These are phyloP conservation scores for Ceratothoa steindachneri DNA, from an alignment of 2,888 invertebrate species.

Conservation along the genomic window DNA sequence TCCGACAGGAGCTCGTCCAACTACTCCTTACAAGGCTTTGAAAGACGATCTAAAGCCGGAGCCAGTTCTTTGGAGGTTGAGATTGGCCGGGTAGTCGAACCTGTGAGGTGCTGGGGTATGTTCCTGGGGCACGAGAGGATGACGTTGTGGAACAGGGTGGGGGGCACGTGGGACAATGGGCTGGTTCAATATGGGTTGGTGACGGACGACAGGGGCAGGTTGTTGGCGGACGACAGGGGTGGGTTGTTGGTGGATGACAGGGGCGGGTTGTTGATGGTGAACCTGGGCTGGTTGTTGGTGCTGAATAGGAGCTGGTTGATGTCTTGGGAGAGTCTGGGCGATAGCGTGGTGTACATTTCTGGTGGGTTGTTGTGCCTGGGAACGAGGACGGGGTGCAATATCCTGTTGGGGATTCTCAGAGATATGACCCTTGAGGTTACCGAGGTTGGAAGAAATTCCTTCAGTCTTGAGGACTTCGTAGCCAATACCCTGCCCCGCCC, in stretches of 20 bases:
- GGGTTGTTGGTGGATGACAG: neutral
- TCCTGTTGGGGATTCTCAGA: neutral
- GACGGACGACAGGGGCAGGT: constrained; percentile 1
- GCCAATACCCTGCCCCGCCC: constrained; percentile 41
- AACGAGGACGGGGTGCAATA: neutral
- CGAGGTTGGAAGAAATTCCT: constrained; percentile 32
- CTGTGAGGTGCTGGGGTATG: constrained; percentile 32
- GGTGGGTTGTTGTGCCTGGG: neutral
- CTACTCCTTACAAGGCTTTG: constrained; percentile 27
- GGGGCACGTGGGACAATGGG: neutral
- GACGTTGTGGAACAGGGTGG: constrained; percentile 12
- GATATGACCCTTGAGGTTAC: constrained; percentile 29
- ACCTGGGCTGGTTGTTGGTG: neutral
- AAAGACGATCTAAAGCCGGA: constrained; percentile 39
- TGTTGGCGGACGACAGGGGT: neutral
- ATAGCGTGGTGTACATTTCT: neutral
- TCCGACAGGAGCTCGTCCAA: neutral
- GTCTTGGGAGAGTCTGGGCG: neutral
- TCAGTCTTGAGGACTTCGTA: constrained; percentile 43
- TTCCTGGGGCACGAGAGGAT: constrained; percentile 13
- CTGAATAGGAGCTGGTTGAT: neutral
- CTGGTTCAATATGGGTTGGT: neutral
- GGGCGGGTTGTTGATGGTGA: neutral
- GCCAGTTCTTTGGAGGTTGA: constrained; percentile 43
- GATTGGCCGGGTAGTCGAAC: constrained; percentile 44